Percentiles rank a stretch among this genome's conserved stretches.
These are phyloP conservation scores for Drosophila sucinea DNA, from an alignment of 1,140 invertebrate species.

Conservation along the genomic window DNA sequence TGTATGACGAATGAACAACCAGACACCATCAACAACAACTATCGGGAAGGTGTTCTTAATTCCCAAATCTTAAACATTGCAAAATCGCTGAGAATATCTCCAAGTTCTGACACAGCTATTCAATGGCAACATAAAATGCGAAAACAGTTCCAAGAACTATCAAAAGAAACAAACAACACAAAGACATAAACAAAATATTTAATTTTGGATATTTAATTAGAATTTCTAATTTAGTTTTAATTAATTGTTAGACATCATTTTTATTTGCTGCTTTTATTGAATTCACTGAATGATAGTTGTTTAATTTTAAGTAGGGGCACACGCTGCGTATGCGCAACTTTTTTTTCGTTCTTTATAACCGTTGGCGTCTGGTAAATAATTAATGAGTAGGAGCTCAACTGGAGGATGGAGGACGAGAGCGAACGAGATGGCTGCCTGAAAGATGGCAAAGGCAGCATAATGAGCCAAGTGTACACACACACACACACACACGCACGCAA, in stretches of 20 bases:
- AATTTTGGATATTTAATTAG: background rate
- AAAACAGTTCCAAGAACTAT: background rate
- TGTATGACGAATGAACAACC: conserved; percentile 41
- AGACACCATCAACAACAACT: conserved; percentile 19
- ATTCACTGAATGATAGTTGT: conserved; percentile 46
- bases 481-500: conserved; percentile 20
- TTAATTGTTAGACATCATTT: background rate
- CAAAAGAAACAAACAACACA: background rate
- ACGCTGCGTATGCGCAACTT: conserved; percentile 73
- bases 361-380: conserved; percentile 73
- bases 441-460: conserved; percentile 65
- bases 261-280: background rate
- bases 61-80: background rate
- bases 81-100: too few species aligned
- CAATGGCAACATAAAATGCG: too few species aligned
- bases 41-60: background rate
- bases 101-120: too few species aligned
- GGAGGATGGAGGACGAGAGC: conserved; percentile 10
- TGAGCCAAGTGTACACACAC: conserved; percentile 45
- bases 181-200: background rate
- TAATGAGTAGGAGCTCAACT: conserved; percentile 68
- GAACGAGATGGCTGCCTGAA: background rate
- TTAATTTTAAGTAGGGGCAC: conserved; percentile 57
- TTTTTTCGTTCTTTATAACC: conserved; percentile 56
- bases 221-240: conserved; percentile 5